Evolutionary conservation across 2,797 vertebrate species (phyloP).

Genomic region (Yasuhikotakia modesta): DNA sequence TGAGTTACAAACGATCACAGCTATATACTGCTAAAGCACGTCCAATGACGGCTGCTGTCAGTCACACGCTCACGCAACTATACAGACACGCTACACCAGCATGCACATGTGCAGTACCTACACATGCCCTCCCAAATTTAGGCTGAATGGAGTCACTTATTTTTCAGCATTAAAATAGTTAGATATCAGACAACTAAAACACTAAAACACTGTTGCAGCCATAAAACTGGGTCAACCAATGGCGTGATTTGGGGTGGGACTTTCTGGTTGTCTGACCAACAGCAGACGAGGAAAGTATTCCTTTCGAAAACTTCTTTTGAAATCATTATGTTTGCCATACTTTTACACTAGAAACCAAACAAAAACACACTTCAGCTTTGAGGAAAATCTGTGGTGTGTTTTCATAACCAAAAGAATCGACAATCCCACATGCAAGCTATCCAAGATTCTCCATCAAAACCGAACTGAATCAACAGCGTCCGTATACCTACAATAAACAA

Average conservation of each 20-base stretch:
- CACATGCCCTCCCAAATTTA: no score
- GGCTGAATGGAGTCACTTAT: background rate
- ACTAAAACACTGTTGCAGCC: no score
- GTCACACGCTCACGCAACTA: conserved; percentile 21
- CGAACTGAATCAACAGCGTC: conserved; percentile 11
- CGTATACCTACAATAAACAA: background rate
- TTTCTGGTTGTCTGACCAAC: no score
- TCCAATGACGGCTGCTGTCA: conserved; percentile 39
- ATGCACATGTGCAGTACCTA: background rate
- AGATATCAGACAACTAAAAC: background rate
- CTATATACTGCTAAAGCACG: conserved; percentile 49
- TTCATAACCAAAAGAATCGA: background rate
- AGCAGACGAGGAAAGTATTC: no score
- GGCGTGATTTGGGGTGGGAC: no score
- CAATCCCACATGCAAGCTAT: background rate
- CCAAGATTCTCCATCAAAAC: background rate
- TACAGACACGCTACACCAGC: background rate
- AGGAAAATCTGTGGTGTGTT: background rate
- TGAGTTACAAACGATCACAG: conserved; percentile 31
- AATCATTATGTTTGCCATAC: background rate
- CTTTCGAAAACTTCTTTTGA: background rate
- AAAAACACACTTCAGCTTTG: background rate
- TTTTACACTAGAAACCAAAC: background rate
- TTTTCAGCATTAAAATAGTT: background rate
- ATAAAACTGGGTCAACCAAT: no score